A percentile compares a stretch with the other conserved stretches of the same genome.
phyloP scores from a whole-genome alignment of 2,888 invertebrate species.

The Chironomus riparius region DNA sequence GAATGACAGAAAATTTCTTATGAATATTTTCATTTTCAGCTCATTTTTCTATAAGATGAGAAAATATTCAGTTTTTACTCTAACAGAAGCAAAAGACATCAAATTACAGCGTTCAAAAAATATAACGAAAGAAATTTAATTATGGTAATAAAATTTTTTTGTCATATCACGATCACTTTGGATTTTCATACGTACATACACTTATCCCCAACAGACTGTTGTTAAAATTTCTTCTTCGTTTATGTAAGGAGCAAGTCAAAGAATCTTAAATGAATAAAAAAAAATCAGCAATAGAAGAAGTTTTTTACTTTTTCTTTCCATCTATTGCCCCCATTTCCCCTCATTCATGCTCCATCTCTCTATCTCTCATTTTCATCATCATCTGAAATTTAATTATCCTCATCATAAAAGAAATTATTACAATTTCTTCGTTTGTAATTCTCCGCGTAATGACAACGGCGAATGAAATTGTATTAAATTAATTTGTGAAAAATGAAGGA shows the following conservation, averaged over 20 bases:
- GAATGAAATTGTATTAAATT: constrained; percentile 6
- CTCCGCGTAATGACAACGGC: background rate
- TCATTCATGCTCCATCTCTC: background rate
- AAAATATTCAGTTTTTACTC: too few relatives aligned
- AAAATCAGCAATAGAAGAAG: too few relatives aligned
- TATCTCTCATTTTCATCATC: background rate
- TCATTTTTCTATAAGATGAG: background rate
- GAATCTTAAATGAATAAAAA: background rate
- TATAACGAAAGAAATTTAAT: background rate
- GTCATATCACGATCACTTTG: background rate
- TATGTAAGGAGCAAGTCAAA: background rate
- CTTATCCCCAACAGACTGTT: too few relatives aligned
- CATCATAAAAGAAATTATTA: constrained; percentile 23
- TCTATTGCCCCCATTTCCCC: too few relatives aligned
- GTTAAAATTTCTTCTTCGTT: background rate
- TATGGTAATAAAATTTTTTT: background rate
- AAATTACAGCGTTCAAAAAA: too few relatives aligned
- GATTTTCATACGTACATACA: background rate
- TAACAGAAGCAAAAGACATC: background rate
- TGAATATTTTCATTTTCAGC: background rate
- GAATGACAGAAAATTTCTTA: background rate
- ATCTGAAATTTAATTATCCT: constrained; percentile 21
- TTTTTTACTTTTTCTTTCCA: too few relatives aligned
- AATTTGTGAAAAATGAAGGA: constrained; percentile 4
- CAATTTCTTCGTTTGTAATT: constrained; percentile 3